Percentiles rank a stretch among this genome's conserved stretches.
These are phyloP conservation scores for Hyposoter didymator DNA, from an alignment of 2,888 invertebrate genomes.

Conservation along the genomic window DNA sequence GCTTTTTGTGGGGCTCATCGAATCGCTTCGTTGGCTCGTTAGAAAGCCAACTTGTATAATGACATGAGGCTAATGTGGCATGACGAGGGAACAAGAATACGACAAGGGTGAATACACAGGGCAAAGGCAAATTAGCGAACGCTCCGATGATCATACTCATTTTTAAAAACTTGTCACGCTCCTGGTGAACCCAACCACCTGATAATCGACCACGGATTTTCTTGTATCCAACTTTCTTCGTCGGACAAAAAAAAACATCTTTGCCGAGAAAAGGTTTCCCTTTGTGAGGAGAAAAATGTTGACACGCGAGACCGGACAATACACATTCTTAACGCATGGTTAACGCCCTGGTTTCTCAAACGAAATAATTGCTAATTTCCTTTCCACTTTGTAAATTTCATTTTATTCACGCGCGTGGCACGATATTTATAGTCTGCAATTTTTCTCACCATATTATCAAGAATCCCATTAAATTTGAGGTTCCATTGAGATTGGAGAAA, in stretches of 20 bases:
- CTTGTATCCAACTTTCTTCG: constrained; percentile 16
- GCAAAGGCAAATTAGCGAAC: constrained; percentile 62
- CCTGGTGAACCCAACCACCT: constrained; percentile 45
- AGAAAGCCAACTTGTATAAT: constrained; percentile 64
- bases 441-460: background rate
- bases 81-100: constrained; percentile 40
- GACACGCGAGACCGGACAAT: constrained; percentile 50
- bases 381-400: constrained; percentile 11
- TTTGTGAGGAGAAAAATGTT: constrained; percentile 35
- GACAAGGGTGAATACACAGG: constrained; percentile 41
- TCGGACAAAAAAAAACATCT: constrained; percentile 8
- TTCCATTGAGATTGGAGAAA: too few species aligned
- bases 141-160: constrained; percentile 57
- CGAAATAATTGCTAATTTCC: constrained; percentile 45
- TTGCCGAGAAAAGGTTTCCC: constrained; percentile 20
- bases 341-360: background rate
- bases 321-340: constrained; percentile 51
- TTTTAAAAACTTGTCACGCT: constrained; percentile 33
- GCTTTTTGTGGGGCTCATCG: constrained; percentile 58
- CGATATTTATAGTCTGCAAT: constrained; percentile 3
- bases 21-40: constrained; percentile 55
- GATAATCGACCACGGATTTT: constrained; percentile 59
- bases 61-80: constrained; percentile 60
- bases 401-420: background rate
- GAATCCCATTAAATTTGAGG: background rate